Conservation (phyloP, 2,888 invertebrate genomes). For the Tubulanus polymorphus region DNA sequence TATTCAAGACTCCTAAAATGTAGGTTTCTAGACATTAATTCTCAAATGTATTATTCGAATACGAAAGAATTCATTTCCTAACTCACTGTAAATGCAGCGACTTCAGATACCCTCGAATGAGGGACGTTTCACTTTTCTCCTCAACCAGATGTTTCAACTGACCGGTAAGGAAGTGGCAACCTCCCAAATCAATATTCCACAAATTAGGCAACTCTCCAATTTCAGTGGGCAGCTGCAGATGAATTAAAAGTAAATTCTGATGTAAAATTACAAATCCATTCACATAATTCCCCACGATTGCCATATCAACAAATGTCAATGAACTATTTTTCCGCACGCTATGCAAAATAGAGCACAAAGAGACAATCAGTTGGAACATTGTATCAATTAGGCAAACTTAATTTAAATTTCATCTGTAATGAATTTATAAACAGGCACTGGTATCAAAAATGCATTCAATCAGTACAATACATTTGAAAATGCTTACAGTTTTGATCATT, state of each 20-base stretch:
- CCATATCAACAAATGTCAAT: neutral
- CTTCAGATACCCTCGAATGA: conserved; percentile 85
- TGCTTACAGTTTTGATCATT: neutral
- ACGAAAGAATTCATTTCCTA: neutral
- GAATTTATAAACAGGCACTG: too few relatives aligned
- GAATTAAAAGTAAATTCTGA: too few relatives aligned
- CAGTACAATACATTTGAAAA: too few relatives aligned
- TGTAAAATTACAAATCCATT: too few relatives aligned
- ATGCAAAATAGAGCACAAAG: neutral
- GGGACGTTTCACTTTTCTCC: conserved; percentile 87
- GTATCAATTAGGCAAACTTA: too few relatives aligned
- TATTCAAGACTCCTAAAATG: too few relatives aligned
- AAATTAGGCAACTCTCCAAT: conserved; percentile 90
- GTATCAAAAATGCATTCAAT: too few relatives aligned
- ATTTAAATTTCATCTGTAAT: too few relatives aligned
- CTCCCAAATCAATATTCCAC: conserved; percentile 91
- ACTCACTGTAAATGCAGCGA: conserved; percentile 59
- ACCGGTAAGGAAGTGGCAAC: conserved; percentile 63
- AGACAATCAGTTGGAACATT: too few relatives aligned
- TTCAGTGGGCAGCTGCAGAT: conserved; percentile 85
- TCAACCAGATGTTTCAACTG: conserved; percentile 59
- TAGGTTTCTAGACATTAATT: too few relatives aligned
- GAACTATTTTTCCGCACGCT: neutral
- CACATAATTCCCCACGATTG: conserved; percentile 17
- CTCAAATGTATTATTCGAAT: neutral